Evolutionary conservation across 2,797 vertebrate genomes (phyloP).

Genomic region (Hafferia zeledoni): DNA sequence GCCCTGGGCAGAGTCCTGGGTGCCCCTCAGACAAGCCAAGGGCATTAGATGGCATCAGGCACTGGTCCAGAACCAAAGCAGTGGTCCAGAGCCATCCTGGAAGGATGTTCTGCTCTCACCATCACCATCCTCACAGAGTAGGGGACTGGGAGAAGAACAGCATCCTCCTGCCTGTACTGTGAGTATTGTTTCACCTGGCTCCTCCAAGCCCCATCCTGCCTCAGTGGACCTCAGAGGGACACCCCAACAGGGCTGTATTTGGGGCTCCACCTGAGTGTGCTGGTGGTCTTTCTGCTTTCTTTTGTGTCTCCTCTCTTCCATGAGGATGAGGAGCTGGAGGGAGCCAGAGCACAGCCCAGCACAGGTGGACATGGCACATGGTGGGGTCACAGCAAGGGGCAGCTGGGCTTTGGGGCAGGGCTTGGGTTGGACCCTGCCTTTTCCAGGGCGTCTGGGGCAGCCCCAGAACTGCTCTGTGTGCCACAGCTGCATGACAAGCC

Average conservation of each 20-base stretch:
- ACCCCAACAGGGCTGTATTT: fast-evolving
- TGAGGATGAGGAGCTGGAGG: neutral
- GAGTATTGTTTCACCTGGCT: fast-evolving
- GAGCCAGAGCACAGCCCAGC: neutral
- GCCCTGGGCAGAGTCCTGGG: neutral
- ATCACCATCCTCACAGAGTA: neutral
- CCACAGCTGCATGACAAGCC: neutral
- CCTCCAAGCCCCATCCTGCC: neutral
- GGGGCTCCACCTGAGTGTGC: fast-evolving
- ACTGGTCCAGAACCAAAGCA: neutral
- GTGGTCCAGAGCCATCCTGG: neutral
- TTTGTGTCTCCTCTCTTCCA: neutral
- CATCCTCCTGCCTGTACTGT: neutral
- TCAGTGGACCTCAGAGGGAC: neutral
- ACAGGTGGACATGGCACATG: fast-evolving
- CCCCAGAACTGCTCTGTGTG: neutral
- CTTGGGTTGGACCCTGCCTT: fast-evolving
- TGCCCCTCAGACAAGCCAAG: neutral
- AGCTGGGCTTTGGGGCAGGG: neutral
- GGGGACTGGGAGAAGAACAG: neutral
- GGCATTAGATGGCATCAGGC: neutral
- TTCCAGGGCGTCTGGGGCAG: fast-evolving
- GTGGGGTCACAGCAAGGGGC: neutral
- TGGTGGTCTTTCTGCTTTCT: neutral
- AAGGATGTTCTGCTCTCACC: neutral